Evolutionary conservation across 2,797 vertebrate species (phyloP), one percentile per base, ranked within the genome.

Genomic region (Acanthis flammea): DNA sequence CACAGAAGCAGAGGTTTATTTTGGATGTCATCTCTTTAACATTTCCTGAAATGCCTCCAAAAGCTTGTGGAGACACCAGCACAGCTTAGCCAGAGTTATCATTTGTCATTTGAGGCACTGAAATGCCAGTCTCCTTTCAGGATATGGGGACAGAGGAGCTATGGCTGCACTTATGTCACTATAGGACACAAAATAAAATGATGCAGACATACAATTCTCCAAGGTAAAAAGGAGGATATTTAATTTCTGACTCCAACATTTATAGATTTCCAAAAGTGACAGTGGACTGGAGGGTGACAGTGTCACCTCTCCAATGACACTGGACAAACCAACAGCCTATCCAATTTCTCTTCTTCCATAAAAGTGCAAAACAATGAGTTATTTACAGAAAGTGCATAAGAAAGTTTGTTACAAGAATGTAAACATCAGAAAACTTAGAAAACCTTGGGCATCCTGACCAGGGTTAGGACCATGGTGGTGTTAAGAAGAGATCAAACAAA

Each of bases 191-290:
- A 51, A 30, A 30, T 30, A 51, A 51, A 51, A 30, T 30, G 11
- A 12, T 18, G 19, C 3, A 2, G 50, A 12, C 11, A 8, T 1
- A 1, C 28, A 30, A 19, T 7, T 19, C 11, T 51, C 50, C 50
- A 51, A 30, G 28, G 50, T 51, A 30, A 51, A 51, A 41, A 63
- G 67, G 48, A 63, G 25, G 28, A 18, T 30, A 28, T 30, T 51
- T 51, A 30, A 30, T 51, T 51, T 51, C 28, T 30, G 28, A 51
- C 28, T 30, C 28, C 11, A 30, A 51, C 50, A 51, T 30, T 51
- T 51, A 51, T 51, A 51, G 50, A 12, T 51, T 51, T 51, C 28
- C 50, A 30, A 30, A 51, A 51, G 18, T 51, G 50, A 19, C 50
- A 51, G 16, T 51, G 50, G 50, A 51, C 30, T 19, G 28, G 28